A percentile compares a stretch with the other conserved stretches of the same genome.
Evolutionary conservation across 2,888 invertebrate genomes (phyloP).

Genomic region (Lingula anatina): DNA sequence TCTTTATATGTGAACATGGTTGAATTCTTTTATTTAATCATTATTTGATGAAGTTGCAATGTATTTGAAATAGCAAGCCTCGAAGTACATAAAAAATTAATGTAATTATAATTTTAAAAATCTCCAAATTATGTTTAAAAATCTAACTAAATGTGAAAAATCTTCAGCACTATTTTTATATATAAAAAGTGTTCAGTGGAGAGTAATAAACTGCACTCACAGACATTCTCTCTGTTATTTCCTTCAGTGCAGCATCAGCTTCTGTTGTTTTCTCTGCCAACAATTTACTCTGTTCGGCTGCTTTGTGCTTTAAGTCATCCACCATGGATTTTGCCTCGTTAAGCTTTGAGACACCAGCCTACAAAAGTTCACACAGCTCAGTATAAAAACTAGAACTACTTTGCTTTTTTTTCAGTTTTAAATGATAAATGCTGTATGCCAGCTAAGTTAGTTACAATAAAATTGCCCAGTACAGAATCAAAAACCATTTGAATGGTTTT

Average conservation of each 20-base stretch:
- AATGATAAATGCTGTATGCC: too few species aligned
- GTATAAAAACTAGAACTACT: slow-evolving; percentile 57
- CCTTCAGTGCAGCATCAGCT: slow-evolving; percentile 82
- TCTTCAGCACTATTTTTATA: neutral
- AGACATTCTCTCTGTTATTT: slow-evolving; percentile 88
- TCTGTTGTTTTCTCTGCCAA: slow-evolving; percentile 80
- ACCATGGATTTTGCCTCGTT: slow-evolving; percentile 83
- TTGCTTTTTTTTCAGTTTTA: slow-evolving; percentile 44
- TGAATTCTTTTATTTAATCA: too few species aligned
- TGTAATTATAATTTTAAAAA: too few species aligned
- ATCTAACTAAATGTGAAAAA: neutral
- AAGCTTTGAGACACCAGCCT: slow-evolving; percentile 88
- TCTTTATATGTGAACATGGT: too few species aligned
- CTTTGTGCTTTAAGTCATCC: slow-evolving; percentile 78
- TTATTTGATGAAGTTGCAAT: too few species aligned
- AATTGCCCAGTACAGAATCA: too few species aligned
- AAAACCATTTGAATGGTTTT: too few species aligned
- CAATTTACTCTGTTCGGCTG: slow-evolving; percentile 70
- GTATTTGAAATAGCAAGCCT: too few species aligned
- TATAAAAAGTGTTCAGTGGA: neutral
- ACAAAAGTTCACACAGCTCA: slow-evolving; percentile 24
- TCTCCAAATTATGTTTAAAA: too few species aligned
- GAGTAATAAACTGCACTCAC: slow-evolving; percentile 20
- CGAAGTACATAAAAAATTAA: too few species aligned
- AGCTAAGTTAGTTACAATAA: too few species aligned